phyloP scores from a whole-genome alignment of 2,797 vertebrate species.

The Sebastes cheni region DNA sequence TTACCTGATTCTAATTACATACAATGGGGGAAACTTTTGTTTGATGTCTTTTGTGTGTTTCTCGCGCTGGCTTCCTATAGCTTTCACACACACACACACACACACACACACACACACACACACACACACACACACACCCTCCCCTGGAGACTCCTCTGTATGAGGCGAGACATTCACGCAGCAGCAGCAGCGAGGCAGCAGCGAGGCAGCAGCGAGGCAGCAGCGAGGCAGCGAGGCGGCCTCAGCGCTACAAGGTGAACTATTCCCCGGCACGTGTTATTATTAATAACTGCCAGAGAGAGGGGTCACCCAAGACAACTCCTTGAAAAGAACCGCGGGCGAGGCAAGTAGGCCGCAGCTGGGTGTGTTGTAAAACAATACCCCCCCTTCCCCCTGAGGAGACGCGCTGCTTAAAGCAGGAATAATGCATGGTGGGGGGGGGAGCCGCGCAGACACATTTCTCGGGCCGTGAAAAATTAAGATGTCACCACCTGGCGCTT shows the following conservation, averaged over 20 bases:
- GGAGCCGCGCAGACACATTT: constrained; percentile 44
- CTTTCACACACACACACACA: not conserved
- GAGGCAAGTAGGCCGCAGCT: constrained; percentile 79
- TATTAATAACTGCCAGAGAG: constrained; percentile 84
- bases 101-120: not conserved
- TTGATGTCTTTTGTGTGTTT: constrained; percentile 56
- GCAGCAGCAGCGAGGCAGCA: not conserved
- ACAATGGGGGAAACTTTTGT: constrained; percentile 33
- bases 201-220: constrained; percentile 16
- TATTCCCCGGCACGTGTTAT: constrained; percentile 76
- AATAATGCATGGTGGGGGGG: constrained; percentile 77
- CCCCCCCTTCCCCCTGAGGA: constrained; percentile 49
- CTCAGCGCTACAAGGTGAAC: constrained; percentile 80
- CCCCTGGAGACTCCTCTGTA: constrained; percentile 25
- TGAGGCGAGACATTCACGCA: constrained; percentile 53
- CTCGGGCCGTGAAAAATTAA: constrained; percentile 76
- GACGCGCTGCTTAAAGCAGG: constrained; percentile 73
- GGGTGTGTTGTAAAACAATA: constrained; percentile 78
- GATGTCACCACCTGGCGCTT: constrained; percentile 76
- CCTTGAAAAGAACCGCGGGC: constrained; percentile 78
- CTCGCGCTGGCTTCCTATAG: constrained; percentile 9
- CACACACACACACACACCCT: not conserved
- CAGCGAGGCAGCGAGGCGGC: constrained; percentile 6
- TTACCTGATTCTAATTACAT: constrained; percentile 61
- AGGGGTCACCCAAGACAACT: constrained; percentile 78